A percentile compares a stretch with the other conserved stretches of the same genome.
Evolutionary conservation across 2,113 vertebrate genomes (phyloP).

Genomic region (Calonectris borealis): DNA sequence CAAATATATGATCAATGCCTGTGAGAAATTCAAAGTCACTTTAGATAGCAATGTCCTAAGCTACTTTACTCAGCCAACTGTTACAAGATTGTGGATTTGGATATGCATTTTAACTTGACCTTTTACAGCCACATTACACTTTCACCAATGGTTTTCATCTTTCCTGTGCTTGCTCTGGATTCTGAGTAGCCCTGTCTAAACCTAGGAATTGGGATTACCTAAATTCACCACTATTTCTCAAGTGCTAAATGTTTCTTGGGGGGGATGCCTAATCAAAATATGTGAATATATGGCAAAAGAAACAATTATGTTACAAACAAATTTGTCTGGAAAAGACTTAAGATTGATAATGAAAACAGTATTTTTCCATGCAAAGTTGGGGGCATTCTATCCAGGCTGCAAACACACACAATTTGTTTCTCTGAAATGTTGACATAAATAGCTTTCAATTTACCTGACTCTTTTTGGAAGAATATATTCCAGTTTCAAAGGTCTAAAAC

Average conservation of each 20-base stretch:
- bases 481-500: background rate
- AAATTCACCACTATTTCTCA: background rate
- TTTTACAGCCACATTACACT: background rate
- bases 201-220: background rate
- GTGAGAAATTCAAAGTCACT: slow-evolving; percentile 37
- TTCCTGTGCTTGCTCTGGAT: background rate
- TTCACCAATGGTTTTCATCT: background rate
- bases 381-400: background rate
- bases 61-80: background rate
- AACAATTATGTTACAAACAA: background rate
- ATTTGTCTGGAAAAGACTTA: background rate
- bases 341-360: background rate
- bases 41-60: background rate
- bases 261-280: background rate
- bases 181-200: background rate
- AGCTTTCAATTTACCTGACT: background rate
- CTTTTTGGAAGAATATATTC: background rate
- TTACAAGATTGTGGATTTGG: background rate
- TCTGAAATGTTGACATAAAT: background rate
- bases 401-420: background rate
- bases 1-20: slow-evolving; percentile 20
- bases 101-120: slow-evolving; percentile 11
- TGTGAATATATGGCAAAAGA: background rate
- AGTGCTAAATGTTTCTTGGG: background rate
- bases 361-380: background rate